Conservation (phyloP, 1,140 invertebrate species). For the Psilanteris sp. region DNA sequence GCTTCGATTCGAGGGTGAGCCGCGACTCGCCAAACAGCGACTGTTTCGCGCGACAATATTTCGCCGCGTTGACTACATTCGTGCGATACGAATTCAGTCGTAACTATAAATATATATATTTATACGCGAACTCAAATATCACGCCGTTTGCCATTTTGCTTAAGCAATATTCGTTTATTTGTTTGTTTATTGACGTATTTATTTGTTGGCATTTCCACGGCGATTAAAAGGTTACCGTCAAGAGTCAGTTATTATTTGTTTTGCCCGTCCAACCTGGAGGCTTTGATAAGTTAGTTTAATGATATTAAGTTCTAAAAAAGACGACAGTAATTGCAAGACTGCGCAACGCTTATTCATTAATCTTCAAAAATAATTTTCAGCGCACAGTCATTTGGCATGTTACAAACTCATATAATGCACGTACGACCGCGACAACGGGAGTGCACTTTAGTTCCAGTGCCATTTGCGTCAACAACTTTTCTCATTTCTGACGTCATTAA, state of each 20-base stretch:
- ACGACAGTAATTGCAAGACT: conserved; percentile 29
- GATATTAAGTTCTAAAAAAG: neutral
- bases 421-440: conserved; percentile 31
- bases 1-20: conserved; percentile 18
- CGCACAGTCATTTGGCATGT: conserved; percentile 21
- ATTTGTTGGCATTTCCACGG: conserved; percentile 12
- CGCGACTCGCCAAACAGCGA: neutral
- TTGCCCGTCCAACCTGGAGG: neutral
- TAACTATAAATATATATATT: no score
- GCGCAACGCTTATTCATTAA: conserved; percentile 27
- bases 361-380: conserved; percentile 45
- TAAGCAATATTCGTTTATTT: conserved; percentile 1
- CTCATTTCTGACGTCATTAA: conserved; percentile 59
- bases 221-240: conserved; percentile 11
- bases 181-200: no score
- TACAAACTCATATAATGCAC: conserved; percentile 33
- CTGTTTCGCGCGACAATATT: neutral
- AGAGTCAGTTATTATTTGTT: conserved; percentile 1
- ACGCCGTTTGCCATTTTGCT: neutral
- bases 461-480: conserved; percentile 54
- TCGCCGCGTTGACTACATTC: conserved; percentile 8
- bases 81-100: conserved; percentile 7
- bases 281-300: conserved; percentile 11
- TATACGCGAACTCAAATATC: conserved; percentile 41
- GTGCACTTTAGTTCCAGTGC: conserved; percentile 39